Conservation (phyloP, 2,797 vertebrate genomes). For the Rhinatrema bivittatum region DNA sequence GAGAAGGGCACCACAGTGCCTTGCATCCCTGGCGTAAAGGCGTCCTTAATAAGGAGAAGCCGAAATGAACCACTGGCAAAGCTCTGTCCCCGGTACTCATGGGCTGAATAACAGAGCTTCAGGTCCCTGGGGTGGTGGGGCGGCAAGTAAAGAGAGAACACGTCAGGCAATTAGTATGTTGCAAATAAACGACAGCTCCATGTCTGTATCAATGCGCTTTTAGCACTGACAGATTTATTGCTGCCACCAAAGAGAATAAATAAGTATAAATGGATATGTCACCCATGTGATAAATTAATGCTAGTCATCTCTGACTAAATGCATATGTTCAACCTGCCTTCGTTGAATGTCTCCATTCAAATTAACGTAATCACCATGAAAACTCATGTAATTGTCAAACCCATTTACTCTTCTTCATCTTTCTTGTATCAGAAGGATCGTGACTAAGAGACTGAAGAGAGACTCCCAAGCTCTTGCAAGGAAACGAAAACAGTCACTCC, state of each 20-base stretch:
- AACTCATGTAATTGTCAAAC: too few relatives aligned
- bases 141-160: constrained; percentile 6
- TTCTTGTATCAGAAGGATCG: too few relatives aligned
- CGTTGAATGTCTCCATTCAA: constrained; percentile 11
- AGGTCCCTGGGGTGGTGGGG: neutral
- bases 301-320: constrained; percentile 40
- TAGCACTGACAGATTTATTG: constrained; percentile 49
- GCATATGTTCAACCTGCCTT: constrained; percentile 38
- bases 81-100: too few relatives aligned
- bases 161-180: constrained; percentile 60
- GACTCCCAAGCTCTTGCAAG: too few relatives aligned
- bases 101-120: constrained; percentile 12
- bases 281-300: constrained; percentile 42
- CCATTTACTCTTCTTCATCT: too few relatives aligned
- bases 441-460: too few relatives aligned
- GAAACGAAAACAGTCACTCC: too few relatives aligned
- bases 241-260: constrained; percentile 16
- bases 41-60: too few relatives aligned
- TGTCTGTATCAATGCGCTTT: constrained; percentile 43
- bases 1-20: too few relatives aligned
- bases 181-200: constrained; percentile 45
- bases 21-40: too few relatives aligned
- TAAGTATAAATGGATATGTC: constrained; percentile 27
- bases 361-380: too few relatives aligned
- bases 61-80: too few relatives aligned